phyloP scores from a whole-genome alignment of 2,797 vertebrate species.

The Cichlasoma orientale region DNA sequence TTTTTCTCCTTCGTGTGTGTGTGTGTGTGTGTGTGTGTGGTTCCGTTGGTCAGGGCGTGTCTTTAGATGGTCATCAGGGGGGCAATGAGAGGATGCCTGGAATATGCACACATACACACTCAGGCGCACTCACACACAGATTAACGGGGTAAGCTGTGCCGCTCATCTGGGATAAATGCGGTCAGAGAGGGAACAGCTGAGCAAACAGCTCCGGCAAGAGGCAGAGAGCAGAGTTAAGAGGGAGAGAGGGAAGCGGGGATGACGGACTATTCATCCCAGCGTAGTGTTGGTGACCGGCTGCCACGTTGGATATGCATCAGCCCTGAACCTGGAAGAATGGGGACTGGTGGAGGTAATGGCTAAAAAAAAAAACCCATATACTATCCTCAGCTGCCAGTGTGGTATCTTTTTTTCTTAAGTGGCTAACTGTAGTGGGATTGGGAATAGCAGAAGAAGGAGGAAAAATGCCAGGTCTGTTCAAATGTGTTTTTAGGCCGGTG shows the following conservation, averaged over 20 bases:
- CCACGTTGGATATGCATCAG: slow-evolving; percentile 76
- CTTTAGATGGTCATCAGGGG: slow-evolving; percentile 62
- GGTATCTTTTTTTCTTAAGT: not conserved
- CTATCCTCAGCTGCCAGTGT: not conserved
- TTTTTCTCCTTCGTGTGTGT: slow-evolving; percentile 18
- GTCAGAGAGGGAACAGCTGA: slow-evolving; percentile 77
- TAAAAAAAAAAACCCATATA: not conserved
- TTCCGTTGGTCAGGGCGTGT: slow-evolving; percentile 62
- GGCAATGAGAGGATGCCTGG: slow-evolving; percentile 56
- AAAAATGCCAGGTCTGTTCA: not conserved
- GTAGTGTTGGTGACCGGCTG: slow-evolving; percentile 60
- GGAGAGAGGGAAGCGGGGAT: slow-evolving; percentile 54
- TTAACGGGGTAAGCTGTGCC: slow-evolving; percentile 73
- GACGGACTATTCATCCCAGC: slow-evolving; percentile 69
- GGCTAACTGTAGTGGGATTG: not conserved
- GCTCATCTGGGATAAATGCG: slow-evolving; percentile 80
- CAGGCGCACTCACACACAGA: slow-evolving; percentile 57
- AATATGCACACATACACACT: slow-evolving; percentile 32
- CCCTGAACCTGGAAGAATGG: slow-evolving; percentile 56
- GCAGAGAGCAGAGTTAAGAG: slow-evolving; percentile 58
- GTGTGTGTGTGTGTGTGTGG: slow-evolving; percentile 11
- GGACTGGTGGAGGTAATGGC: slow-evolving; percentile 61
- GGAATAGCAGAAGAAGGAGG: not conserved
- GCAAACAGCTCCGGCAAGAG: slow-evolving; percentile 71
- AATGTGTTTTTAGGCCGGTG: not conserved